phyloP scores from a whole-genome alignment of 2,888 invertebrate genomes.

The Caenorhabditis angaria region DNA sequence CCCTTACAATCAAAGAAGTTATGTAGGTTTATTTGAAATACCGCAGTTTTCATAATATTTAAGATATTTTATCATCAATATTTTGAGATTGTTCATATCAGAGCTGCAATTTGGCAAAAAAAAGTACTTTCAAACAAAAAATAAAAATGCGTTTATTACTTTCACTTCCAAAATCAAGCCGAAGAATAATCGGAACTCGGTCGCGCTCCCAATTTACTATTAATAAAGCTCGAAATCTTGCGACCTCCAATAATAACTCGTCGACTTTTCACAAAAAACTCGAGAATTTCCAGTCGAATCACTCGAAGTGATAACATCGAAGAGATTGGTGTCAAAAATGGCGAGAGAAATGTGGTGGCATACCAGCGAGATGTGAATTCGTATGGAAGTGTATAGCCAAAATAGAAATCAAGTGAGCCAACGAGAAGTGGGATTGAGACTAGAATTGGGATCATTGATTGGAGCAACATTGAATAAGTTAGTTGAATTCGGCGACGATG shows the following conservation, averaged over 20 bases:
- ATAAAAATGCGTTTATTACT: neutral
- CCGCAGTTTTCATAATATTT: too few relatives aligned
- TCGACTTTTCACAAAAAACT: slow-evolving; percentile 16
- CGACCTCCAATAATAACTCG: slow-evolving; percentile 13
- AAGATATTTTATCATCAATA: too few relatives aligned
- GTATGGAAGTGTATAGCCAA: slow-evolving; percentile 31
- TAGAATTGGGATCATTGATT: slow-evolving; percentile 39
- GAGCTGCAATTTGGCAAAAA: too few relatives aligned
- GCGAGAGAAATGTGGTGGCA: slow-evolving; percentile 36
- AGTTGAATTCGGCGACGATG: slow-evolving; percentile 36
- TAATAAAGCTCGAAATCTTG: slow-evolving; percentile 32
- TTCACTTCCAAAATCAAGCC: slow-evolving; percentile 10
- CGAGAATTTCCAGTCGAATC: slow-evolving; percentile 32
- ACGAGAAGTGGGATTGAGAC: slow-evolving; percentile 40
- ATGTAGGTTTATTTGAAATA: too few relatives aligned
- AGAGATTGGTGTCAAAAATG: slow-evolving; percentile 36
- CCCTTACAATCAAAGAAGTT: too few relatives aligned
- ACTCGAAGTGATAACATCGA: slow-evolving; percentile 38
- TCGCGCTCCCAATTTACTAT: slow-evolving; percentile 22
- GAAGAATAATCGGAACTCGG: slow-evolving; percentile 42
- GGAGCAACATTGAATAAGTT: slow-evolving; percentile 40
- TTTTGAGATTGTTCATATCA: too few relatives aligned
- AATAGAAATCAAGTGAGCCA: slow-evolving; percentile 41
- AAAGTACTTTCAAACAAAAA: slow-evolving; percentile 6
- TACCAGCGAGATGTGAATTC: slow-evolving; percentile 38